Base-by-base conservation (phyloP, 2,113 vertebrate genomes). In the Verasper variegatus region DNA sequence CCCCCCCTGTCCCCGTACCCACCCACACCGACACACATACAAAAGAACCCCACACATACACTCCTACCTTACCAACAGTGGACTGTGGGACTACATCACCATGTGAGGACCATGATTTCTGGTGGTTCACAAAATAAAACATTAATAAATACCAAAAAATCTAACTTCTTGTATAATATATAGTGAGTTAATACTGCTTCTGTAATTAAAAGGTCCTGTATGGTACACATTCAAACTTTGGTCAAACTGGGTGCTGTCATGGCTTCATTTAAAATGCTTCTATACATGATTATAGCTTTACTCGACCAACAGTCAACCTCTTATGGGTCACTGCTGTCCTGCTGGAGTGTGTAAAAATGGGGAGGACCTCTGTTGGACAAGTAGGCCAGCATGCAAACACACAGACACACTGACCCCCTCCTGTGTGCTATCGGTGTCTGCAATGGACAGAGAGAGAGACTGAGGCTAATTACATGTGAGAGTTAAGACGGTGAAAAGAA, bases 381-480 rank as follows among this genome's bases (percentile, higher is more conserved):
- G 6, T 7, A 31, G n/a, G 7, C 20, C 2, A 17, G 5, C 40
- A 64, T 58, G 23, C n/a, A 45, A 56, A 69, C 63, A 35, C 54
- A 58, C 55, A 68, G 67, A 64, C 72, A 62, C 47, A 1, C 69
- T 75, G 83, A 88, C 87, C 88, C 87, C 88, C 90, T 84, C 87
- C 85, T 89, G 86, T 79, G 86, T 71, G 87, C 89, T 89, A 90
- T 92, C 82, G 71, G 89, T 93, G 91, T 91, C 89, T 90, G 74
- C 86, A 67, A 68, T 70, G 79, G 89, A 88, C 89, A 91, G 90
- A 88, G 83, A 63, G 11, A 42, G 21, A 87, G 91, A 87, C 67
- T 93, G 91, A 91, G 69, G 91, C 88, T 93, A 92, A 93, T 93
- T 92, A 89, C 90, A 91, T 91, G 86, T 93, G 90, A 93, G 89